Evolutionary conservation across 2,113 vertebrate species (phyloP), one percentile per base, ranked within the genome.

Genomic region (Amphiprion ocellaris): DNA sequence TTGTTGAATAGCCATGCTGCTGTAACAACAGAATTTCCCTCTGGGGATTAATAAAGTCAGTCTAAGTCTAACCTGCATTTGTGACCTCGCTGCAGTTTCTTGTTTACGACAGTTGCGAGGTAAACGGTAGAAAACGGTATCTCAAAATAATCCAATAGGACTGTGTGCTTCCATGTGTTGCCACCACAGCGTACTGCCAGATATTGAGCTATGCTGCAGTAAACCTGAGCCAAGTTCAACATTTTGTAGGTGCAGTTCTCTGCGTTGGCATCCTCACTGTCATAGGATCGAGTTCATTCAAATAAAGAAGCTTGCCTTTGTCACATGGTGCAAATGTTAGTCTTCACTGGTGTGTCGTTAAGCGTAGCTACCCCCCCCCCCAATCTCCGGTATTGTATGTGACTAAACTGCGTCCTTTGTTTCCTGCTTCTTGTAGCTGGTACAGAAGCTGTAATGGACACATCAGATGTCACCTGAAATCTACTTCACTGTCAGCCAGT

Each of bases 381-480:
- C n/a, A n/a, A 49, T 55, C 41, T 52, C 37, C 37, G 2, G 26
- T 41, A 16, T 50, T 21, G 47, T 69, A 28, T 63, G 33, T 56
- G 12, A n/a, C 55, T 17, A 52, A 49, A 72, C 3, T 6, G 16
- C 23, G 62, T 30, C 17, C 2, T 62, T 74, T 65, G 26, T 67
- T 68, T 61, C 47, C 64, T 79, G 11, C 33, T 9, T 60, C 17
- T 52, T 30, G 21, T 61, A 56, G 23, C 26, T 60, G 50, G 9
- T 26, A 17, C 12, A 55, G 28, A 70, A 9, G 47, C 24, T 19
- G 23, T 54, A 50, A 62, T 54, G 37, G 55, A 53, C 26, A 74
- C 26, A 49, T 21, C 56, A 83, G 52, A 81, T 75, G 54, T 54
- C 19, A 26, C 11, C 49, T 81, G 55, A 53, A 65, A 69, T 71